phyloP scores from a whole-genome alignment of 2,797 vertebrate genomes.

The Iguana delicatissima region DNA sequence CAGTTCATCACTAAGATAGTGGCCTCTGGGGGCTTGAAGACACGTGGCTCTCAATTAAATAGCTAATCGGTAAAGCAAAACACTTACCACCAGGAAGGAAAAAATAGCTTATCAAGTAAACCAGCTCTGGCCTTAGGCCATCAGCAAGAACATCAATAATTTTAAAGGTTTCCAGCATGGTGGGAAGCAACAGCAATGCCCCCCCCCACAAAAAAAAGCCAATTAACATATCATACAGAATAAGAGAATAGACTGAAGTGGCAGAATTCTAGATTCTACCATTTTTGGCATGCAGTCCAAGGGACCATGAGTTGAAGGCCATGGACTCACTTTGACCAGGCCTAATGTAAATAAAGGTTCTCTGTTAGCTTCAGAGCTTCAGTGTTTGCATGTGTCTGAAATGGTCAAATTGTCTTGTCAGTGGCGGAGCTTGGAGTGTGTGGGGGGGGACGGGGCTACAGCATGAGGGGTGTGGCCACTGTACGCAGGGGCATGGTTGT shows the following conservation, averaged over 20 bases:
- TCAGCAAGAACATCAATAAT: conserved; percentile 4
- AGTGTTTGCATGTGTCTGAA: not conserved
- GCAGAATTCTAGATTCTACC: not conserved
- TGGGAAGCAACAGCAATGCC: conserved; percentile 25
- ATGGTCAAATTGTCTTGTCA: not conserved
- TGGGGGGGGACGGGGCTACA: too few species aligned
- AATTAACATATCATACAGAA: not conserved
- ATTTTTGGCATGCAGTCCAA: not conserved
- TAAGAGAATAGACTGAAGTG: not conserved
- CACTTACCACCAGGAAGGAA: conserved; percentile 59
- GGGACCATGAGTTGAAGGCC: not conserved
- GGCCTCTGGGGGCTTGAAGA: conserved; percentile 47
- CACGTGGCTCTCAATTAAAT: conserved; percentile 69
- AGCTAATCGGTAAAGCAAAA: conserved; percentile 64
- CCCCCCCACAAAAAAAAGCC: fast-evolving
- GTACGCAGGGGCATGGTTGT: too few species aligned
- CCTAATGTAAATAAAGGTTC: not conserved
- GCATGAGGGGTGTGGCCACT: too few species aligned
- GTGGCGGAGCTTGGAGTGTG: too few species aligned
- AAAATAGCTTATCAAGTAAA: conserved; percentile 56
- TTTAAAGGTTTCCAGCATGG: conserved; percentile 37
- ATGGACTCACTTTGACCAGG: not conserved
- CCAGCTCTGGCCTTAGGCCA: conserved; percentile 57
- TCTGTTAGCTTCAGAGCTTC: fast-evolving
- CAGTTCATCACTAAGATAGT: conserved; percentile 43